Percentiles rank a stretch among this genome's conserved stretches.
Conservation (phyloP, 1,140 invertebrate genomes). For the Lycorma delicatula region DNA sequence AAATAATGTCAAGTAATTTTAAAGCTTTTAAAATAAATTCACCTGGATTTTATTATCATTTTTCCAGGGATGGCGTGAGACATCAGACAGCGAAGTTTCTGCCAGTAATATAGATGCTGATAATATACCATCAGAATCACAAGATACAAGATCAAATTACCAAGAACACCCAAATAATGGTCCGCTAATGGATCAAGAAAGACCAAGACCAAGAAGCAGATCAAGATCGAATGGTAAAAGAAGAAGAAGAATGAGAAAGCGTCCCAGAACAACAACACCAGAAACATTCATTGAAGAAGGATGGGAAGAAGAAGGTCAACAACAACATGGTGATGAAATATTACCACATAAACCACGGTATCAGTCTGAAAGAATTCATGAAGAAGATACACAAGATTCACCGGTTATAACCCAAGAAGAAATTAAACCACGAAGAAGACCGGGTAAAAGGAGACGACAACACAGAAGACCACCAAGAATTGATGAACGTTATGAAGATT, state of each 20-base stretch:
- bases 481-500: too few relatives aligned
- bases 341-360: neutral
- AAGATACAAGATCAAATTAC: neutral
- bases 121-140: neutral
- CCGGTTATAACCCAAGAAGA: constrained; percentile 27
- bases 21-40: too few relatives aligned
- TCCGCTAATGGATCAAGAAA: neutral
- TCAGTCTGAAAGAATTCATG: constrained; percentile 5
- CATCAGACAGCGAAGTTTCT: neutral
- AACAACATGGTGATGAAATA: neutral
- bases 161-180: neutral
- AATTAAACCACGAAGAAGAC: constrained; percentile 34
- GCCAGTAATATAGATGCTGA: neutral
- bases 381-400: constrained; percentile 20
- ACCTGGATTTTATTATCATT: too few relatives aligned
- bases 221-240: constrained; percentile 13
- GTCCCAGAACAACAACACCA: constrained; percentile 22
- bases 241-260: constrained; percentile 23
- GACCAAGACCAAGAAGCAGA: constrained; percentile 4
- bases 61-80: neutral
- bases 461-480: constrained; percentile 20
- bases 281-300: constrained; percentile 5
- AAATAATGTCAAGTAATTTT: too few relatives aligned
- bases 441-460: constrained; percentile 37
- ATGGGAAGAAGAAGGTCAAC: constrained; percentile 3